Evolutionary conservation across 2,113 vertebrate species (phyloP), one percentile per base, ranked within the genome.

Genomic region (Hemiprocne comata): DNA sequence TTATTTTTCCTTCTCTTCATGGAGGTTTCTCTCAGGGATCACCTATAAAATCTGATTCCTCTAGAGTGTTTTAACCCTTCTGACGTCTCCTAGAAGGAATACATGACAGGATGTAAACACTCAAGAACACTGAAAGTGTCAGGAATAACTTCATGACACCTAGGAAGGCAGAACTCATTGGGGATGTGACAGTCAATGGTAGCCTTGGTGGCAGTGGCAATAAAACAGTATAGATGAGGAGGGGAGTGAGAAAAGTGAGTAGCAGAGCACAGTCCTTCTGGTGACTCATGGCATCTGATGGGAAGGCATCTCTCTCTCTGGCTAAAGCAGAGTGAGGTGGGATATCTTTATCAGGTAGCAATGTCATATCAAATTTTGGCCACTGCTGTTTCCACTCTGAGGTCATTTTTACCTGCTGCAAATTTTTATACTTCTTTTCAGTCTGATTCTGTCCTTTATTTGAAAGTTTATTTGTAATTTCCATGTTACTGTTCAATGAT

Each of bases 271-370:
- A 79, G 62, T 18, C 13, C 9, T 51, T 66, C 40, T 10, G 24
- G 6, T 11, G 40, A 2, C 5, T 28, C 6, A 1, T 29, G 33
- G 17, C 26, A 40, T 29, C 10, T 2, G 2, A 6, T 24, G 38
- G 42, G 31, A 72, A 58, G 24, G 3, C 6, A 1, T n/a, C 26
- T 76, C 12, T 14, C 38, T 44, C 12, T 14, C 38, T 44, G n/a
- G 8, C 33, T 76, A 53, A 65, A 25, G 29, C 26, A 53, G 23
- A 42, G 14, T 44, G 12, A 13, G 7, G 9, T 18, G 7, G 10
- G 8, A 1, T 64, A 12, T 57, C 33, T 83, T 74, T 46, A n/a
- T n/a, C n/a, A n/a, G n/a, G n/a, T 36, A 29, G 10, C 17, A 85
- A 8, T 9, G 29, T 70, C 20, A 23, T 38, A 25, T 4, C 10